Evolutionary conservation across 1,140 invertebrate species (phyloP).

Genomic region (Samia ricini): DNA sequence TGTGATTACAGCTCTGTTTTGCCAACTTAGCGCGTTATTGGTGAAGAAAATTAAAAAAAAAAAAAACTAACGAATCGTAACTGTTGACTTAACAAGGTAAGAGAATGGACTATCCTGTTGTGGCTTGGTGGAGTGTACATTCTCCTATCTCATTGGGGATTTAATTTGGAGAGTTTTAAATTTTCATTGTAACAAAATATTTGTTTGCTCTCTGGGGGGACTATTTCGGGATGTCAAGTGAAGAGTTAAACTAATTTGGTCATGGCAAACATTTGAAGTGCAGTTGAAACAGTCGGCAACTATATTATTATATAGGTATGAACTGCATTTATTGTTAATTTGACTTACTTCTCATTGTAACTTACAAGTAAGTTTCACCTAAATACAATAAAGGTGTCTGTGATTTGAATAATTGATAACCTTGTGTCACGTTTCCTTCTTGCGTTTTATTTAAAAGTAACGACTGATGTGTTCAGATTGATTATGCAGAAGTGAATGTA

Average conservation of each 20-base stretch:
- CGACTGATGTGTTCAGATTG: neutral
- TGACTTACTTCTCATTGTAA: neutral
- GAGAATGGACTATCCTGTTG: conserved; percentile 53
- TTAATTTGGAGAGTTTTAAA: conserved; percentile 48
- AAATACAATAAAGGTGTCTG: conserved; percentile 2
- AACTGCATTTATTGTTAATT: neutral
- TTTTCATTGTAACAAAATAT: conserved; percentile 38
- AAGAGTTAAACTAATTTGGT: conserved; percentile 63
- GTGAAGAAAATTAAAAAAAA: conserved; percentile 3
- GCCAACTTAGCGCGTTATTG: conserved; percentile 11
- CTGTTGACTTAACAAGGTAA: conserved; percentile 65
- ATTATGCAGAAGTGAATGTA: conserved; percentile 3
- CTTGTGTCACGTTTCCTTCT: neutral
- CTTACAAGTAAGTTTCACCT: neutral
- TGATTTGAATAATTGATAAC: conserved; percentile 1
- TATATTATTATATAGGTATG: neutral
- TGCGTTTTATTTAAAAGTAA: neutral
- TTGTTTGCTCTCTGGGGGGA: conserved; percentile 54
- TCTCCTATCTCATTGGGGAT: conserved; percentile 48
- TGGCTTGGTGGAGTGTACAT: conserved; percentile 59
- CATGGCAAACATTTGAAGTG: conserved; percentile 8
- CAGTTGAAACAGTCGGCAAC: neutral
- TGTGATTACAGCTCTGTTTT: conserved; percentile 4
- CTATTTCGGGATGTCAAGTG: conserved; percentile 65
- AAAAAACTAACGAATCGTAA: neutral